A percentile compares a stretch with the other conserved stretches of the same genome.
These are phyloP conservation scores for Anneissia japonica DNA, from an alignment of 35 echinoderm and acorn worm genomes.

Conservation along the genomic window DNA sequence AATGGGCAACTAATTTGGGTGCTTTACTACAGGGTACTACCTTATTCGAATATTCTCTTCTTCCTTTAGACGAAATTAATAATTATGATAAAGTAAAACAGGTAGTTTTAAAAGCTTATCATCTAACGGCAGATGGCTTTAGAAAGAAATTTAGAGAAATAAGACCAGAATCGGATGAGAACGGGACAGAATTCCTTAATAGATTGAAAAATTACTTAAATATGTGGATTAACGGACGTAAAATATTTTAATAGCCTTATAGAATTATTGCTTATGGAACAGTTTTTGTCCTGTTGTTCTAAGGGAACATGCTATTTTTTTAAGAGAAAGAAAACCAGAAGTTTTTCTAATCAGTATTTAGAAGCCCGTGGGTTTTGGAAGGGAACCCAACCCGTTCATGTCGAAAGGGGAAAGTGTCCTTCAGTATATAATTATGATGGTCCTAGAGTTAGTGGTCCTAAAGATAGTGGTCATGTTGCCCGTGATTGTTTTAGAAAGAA, in stretches of 20 bases:
- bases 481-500: no score
- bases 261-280: slow-evolving; percentile 28
- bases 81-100: slow-evolving; percentile 14
- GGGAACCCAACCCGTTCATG: no score
- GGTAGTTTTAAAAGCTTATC: not conserved
- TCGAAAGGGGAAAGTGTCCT: no score
- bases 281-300: slow-evolving; percentile 19
- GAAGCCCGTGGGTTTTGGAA: slow-evolving; percentile 16
- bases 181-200: not conserved
- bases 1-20: slow-evolving; percentile 23
- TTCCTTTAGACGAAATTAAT: not conserved
- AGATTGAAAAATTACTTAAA: not conserved
- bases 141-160: not conserved
- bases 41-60: not conserved
- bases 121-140: not conserved
- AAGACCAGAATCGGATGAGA: not conserved
- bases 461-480: no score
- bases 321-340: slow-evolving; percentile 26
- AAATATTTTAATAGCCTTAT: not conserved
- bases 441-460: no score
- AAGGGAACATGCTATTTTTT: slow-evolving; percentile 12
- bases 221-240: slow-evolving; percentile 5
- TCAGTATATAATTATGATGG: no score
- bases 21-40: slow-evolving; percentile 6
- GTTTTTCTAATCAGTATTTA: not conserved